Evolutionary conservation across 2,888 invertebrate species (phyloP).

Genomic region (Athripsodes cinereus): DNA sequence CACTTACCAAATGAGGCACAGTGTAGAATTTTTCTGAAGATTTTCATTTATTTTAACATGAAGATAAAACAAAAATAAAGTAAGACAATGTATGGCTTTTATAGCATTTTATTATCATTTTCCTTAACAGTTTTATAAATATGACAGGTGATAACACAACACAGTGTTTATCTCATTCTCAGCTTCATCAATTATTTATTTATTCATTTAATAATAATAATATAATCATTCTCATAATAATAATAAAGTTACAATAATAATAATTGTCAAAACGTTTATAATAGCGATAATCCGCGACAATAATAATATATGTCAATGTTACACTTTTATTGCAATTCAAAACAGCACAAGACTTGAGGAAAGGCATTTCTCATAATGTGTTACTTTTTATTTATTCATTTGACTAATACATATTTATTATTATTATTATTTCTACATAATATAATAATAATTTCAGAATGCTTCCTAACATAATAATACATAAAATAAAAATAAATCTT

Average conservation of each 20-base stretch:
- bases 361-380: constrained; percentile 25
- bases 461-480: constrained; percentile 25
- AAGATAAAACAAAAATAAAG: no score
- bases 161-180: constrained; percentile 26
- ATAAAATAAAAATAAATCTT: no score
- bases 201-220: background rate
- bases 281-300: constrained; percentile 19
- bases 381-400: constrained; percentile 4
- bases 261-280: constrained; percentile 28
- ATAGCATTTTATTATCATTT: constrained; percentile 27
- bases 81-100: constrained; percentile 17
- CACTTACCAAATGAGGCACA: no score
- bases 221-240: background rate
- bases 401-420: constrained; percentile 7
- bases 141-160: constrained; percentile 28
- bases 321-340: constrained; percentile 28
- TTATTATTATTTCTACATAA: constrained; percentile 5
- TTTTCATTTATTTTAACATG: no score
- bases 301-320: constrained; percentile 9
- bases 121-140: constrained; percentile 29
- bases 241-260: background rate
- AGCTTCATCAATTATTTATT: background rate
- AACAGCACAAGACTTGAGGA: constrained; percentile 24
- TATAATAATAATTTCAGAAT: constrained; percentile 24
- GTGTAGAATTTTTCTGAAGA: no score